Evolutionary conservation across 2,888 invertebrate genomes (phyloP).

Genomic region (Hermodice carunculata): DNA sequence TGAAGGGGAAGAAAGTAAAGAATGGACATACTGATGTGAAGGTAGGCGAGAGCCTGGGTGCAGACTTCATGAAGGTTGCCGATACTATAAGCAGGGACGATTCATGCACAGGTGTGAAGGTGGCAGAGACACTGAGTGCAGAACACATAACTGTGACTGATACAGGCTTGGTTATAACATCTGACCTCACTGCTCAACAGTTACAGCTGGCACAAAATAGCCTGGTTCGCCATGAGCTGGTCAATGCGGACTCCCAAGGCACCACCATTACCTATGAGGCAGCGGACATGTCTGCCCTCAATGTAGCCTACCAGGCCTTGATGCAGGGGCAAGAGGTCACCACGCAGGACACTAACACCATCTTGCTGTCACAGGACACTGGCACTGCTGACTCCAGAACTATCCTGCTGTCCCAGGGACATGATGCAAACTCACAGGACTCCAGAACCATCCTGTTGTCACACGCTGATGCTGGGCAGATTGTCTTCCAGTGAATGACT

Average conservation of each 20-base stretch:
- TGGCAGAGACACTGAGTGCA: too few relatives aligned
- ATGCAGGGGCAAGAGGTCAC: conserved; percentile 33
- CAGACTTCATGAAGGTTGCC: too few relatives aligned
- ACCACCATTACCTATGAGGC: conserved; percentile 47
- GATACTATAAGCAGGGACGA: too few relatives aligned
- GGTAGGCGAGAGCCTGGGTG: too few relatives aligned
- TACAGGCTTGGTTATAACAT: not conserved
- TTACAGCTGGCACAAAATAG: not conserved
- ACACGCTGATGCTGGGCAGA: conserved; percentile 33
- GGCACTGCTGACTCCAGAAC: too few relatives aligned
- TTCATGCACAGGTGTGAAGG: too few relatives aligned
- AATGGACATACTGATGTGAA: too few relatives aligned
- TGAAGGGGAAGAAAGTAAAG: too few relatives aligned
- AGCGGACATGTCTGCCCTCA: conserved; percentile 48
- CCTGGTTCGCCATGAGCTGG: conserved; percentile 23
- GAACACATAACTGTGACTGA: too few relatives aligned
- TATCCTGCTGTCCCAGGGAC: not conserved
- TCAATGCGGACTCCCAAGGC: conserved; percentile 21
- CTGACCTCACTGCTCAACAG: not conserved
- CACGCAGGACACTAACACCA: conserved; percentile 28
- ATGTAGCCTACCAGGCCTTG: conserved; percentile 40
- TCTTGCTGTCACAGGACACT: conserved; percentile 15
- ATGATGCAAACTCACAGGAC: not conserved
- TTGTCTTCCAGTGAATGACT: conserved; percentile 39
- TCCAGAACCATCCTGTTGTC: conserved; percentile 35